These are phyloP conservation scores for Vireo griseus DNA, from an alignment of 2,797 vertebrate species.

Conservation along the genomic window DNA sequence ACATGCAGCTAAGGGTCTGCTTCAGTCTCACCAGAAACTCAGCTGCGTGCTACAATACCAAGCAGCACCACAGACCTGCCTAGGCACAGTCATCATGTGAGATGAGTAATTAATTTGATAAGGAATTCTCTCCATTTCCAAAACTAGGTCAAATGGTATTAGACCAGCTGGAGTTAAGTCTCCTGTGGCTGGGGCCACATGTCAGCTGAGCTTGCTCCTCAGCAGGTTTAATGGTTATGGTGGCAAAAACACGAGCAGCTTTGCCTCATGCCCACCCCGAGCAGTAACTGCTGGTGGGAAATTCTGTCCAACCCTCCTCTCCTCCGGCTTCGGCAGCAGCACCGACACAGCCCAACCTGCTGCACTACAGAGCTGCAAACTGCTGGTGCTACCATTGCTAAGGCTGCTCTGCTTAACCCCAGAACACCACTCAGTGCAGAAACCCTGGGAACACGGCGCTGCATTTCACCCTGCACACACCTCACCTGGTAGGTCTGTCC, in stretches of 20 bases:
- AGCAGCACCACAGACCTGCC: accelerated
- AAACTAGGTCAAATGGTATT: slow-evolving; percentile 11
- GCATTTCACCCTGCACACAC: background rate
- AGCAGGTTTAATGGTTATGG: background rate
- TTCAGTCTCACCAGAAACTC: background rate
- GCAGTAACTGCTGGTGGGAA: background rate
- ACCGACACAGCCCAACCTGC: background rate
- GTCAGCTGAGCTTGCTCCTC: background rate
- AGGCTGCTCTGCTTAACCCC: background rate
- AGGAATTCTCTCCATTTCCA: background rate
- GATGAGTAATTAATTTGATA: slow-evolving; percentile 22
- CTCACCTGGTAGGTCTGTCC: slow-evolving; percentile 92
- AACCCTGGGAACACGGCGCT: too few species aligned
- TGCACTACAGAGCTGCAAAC: background rate
- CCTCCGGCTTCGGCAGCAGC: accelerated
- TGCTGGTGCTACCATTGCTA: background rate
- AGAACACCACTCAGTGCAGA: background rate
- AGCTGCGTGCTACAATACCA: background rate
- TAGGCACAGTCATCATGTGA: background rate
- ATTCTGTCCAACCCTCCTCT: background rate
- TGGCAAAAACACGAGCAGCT: background rate
- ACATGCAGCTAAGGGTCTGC: background rate
- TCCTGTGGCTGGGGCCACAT: background rate
- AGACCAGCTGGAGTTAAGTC: background rate
- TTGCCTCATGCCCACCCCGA: background rate